Conservation (phyloP, 2,113 vertebrate species). For the Cynoglossus semilaevis region DNA sequence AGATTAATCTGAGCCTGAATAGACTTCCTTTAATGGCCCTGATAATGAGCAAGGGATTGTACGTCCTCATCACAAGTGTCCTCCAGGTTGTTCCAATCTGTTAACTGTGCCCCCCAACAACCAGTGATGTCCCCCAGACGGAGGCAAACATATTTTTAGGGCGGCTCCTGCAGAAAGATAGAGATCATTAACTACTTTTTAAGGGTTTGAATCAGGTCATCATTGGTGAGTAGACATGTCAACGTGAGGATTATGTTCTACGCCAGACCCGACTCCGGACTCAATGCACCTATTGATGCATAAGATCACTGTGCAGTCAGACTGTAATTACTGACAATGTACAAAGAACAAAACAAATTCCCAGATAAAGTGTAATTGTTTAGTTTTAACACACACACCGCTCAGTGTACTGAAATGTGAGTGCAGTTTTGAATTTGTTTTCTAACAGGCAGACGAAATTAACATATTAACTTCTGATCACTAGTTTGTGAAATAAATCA, state of each 20-base stretch:
- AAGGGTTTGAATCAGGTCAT: slow-evolving; percentile 31
- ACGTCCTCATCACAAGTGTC: slow-evolving; percentile 56
- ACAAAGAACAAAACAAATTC: too few species aligned
- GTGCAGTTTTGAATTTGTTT: too few species aligned
- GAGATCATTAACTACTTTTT: slow-evolving; percentile 39
- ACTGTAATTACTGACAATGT: too few species aligned
- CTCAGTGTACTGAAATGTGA: too few species aligned
- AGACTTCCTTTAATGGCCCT: slow-evolving; percentile 64
- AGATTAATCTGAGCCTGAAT: slow-evolving; percentile 76
- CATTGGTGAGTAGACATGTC: slow-evolving; percentile 29
- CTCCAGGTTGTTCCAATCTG: slow-evolving; percentile 50
- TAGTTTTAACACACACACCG: too few species aligned
- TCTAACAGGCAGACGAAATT: too few species aligned
- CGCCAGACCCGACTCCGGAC: too few species aligned
- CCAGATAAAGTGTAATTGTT: too few species aligned
- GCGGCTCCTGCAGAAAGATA: slow-evolving; percentile 18
- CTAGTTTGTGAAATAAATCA: too few species aligned
- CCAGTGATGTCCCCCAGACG: slow-evolving; percentile 39
- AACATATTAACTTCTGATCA: too few species aligned
- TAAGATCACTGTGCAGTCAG: too few species aligned
- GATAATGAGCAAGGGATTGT: slow-evolving; percentile 69
- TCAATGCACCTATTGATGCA: too few species aligned
- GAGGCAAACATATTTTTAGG: slow-evolving; percentile 27
- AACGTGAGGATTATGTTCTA: slow-evolving; percentile 23
- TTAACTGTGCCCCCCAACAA: slow-evolving; percentile 36